Percentiles rank a stretch among this genome's conserved stretches.
These are phyloP conservation scores for Sitodiplosis mosellana DNA, from an alignment of 1,140 invertebrate genomes.

Conservation along the genomic window DNA sequence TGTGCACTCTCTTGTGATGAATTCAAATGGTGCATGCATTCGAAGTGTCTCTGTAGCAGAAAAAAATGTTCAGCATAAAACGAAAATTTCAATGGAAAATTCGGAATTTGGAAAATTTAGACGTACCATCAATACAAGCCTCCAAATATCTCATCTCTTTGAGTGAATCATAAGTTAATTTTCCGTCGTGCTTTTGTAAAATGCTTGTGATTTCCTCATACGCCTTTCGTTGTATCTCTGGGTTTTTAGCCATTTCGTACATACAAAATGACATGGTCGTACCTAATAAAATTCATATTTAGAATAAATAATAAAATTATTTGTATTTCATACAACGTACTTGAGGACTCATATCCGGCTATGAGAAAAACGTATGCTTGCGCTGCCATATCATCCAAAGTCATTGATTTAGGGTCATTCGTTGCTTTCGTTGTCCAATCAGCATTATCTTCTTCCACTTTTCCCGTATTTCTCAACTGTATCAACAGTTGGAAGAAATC, in stretches of 20 bases:
- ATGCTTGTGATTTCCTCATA: slow-evolving; percentile 31
- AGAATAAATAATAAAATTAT: no score
- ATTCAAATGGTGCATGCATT: slow-evolving; percentile 16
- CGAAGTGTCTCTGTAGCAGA: slow-evolving; percentile 6
- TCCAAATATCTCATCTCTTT: slow-evolving; percentile 29
- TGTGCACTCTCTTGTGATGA: background rate
- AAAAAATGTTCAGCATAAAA: no score
- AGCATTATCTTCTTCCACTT: slow-evolving; percentile 5
- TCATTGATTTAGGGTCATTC: background rate
- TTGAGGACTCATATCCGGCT: slow-evolving; percentile 42
- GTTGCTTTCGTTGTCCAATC: background rate
- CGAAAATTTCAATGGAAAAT: background rate
- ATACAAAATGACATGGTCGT: slow-evolving; percentile 27
- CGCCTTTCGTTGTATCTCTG: slow-evolving; percentile 33
- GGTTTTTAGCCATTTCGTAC: slow-evolving; percentile 33
- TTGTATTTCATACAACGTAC: no score
- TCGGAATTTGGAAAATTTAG: background rate
- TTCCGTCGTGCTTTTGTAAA: slow-evolving; percentile 21
- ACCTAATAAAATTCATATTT: slow-evolving; percentile 31
- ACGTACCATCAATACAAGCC: slow-evolving; percentile 24
- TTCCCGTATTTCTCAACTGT: slow-evolving; percentile 25
- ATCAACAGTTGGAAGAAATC: slow-evolving; percentile 32
- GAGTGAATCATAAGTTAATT: slow-evolving; percentile 29
- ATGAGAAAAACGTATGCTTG: slow-evolving; percentile 2
- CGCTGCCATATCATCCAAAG: slow-evolving; percentile 1